Conservation (phyloP, 2,113 vertebrate genomes). For the Merops nubicus region DNA sequence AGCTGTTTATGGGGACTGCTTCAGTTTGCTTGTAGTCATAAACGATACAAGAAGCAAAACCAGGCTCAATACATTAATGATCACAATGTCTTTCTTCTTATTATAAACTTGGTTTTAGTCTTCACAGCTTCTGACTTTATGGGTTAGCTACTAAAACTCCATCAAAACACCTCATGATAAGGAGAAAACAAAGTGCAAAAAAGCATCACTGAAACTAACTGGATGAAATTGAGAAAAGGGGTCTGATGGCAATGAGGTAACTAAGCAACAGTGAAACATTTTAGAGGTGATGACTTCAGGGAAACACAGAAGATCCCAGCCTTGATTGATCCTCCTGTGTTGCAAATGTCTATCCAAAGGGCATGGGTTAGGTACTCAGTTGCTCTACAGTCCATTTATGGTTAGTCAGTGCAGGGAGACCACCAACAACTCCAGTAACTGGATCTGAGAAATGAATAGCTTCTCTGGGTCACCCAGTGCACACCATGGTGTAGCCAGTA, state of each 20-base stretch:
- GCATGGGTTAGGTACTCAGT: background rate
- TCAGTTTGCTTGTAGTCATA: background rate
- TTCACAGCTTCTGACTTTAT: background rate
- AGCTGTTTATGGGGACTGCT: background rate
- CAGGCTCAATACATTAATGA: background rate
- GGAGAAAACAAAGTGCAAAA: background rate
- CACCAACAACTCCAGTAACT: background rate
- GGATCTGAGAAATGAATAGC: background rate
- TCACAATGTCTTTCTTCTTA: background rate
- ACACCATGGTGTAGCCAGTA: accelerated
- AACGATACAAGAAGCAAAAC: background rate
- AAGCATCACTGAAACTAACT: background rate
- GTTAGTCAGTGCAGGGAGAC: background rate
- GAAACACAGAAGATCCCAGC: background rate
- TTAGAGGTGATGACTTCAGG: background rate
- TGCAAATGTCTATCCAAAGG: background rate
- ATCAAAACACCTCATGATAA: background rate
- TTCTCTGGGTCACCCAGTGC: background rate
- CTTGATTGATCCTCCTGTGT: accelerated
- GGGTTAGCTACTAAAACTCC: background rate
- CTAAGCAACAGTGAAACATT: background rate
- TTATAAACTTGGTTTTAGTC: background rate
- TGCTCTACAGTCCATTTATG: background rate
- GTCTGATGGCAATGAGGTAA: background rate
- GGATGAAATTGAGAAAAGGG: background rate